A percentile compares a stretch with the other conserved stretches of the same genome.
Conservation (phyloP, 1,140 invertebrate species). For the Macrostomum lignano region DNA sequence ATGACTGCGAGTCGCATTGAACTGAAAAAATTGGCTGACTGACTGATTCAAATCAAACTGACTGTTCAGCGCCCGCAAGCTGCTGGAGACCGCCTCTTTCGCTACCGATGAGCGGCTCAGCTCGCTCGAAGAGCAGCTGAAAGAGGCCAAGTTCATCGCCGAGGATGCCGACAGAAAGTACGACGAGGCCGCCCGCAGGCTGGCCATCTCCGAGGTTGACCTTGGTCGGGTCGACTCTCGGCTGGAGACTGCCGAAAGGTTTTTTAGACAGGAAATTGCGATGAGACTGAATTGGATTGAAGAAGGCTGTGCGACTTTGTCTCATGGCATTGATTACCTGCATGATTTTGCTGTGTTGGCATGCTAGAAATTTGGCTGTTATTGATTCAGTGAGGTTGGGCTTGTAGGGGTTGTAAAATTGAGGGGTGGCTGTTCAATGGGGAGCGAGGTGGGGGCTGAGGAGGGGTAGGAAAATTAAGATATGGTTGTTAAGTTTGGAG, state of each 20-base stretch:
- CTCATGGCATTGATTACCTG: slow-evolving; percentile 30
- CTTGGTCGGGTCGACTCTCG: slow-evolving; percentile 97
- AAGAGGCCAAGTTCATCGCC: slow-evolving; percentile 85
- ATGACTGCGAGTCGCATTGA: too few relatives aligned
- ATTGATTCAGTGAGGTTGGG: too few relatives aligned
- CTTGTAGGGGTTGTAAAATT: too few relatives aligned
- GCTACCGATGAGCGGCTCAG: slow-evolving; percentile 97
- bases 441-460: too few relatives aligned
- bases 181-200: slow-evolving; percentile 98
- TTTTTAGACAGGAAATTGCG: slow-evolving; percentile 30
- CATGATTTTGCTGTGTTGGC: slow-evolving; percentile 3
- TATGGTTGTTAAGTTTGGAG: too few relatives aligned
- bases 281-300: too few relatives aligned
- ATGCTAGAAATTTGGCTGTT: too few relatives aligned
- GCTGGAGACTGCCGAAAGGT: slow-evolving; percentile 96
- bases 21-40: too few relatives aligned
- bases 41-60: too few relatives aligned
- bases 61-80: slow-evolving; percentile 86
- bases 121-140: slow-evolving; percentile 78
- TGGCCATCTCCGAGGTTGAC: slow-evolving; percentile 99
- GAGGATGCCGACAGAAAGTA: slow-evolving; percentile 99
- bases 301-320: too few relatives aligned
- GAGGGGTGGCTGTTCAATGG: too few relatives aligned
- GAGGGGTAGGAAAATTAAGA: too few relatives aligned
- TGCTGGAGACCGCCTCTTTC: slow-evolving; percentile 91